These are phyloP conservation scores for Panagrolaimus sp. DNA, from an alignment of 1,140 invertebrate species.

Conservation along the genomic window DNA sequence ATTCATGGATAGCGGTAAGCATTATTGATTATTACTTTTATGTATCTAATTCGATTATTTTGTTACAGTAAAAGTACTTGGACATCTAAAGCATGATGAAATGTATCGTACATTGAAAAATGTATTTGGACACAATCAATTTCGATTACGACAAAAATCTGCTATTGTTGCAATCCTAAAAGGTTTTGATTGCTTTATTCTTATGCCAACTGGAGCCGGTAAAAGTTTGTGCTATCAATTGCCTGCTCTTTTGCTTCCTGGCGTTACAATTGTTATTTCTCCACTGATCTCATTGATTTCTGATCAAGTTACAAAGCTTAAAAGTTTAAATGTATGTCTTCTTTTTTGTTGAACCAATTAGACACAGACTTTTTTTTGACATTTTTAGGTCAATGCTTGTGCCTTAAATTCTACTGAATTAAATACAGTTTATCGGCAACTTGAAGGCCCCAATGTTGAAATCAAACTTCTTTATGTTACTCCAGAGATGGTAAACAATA, in stretches of 20 bases:
- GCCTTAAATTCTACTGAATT: too few species aligned
- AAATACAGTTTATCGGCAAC: slow-evolving; percentile 18
- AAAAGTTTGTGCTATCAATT: slow-evolving; percentile 91
- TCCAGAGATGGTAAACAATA: slow-evolving; percentile 86
- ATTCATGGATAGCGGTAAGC: slow-evolving; percentile 1
- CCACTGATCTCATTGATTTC: slow-evolving; percentile 87
- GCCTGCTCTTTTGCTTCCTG: slow-evolving; percentile 70
- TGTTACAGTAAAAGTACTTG: background rate
- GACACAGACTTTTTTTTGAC: too few species aligned
- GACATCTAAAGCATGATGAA: background rate
- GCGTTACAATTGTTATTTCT: slow-evolving; percentile 79
- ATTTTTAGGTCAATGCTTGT: too few species aligned
- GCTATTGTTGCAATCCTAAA: slow-evolving; percentile 86
- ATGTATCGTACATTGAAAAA: slow-evolving; percentile 64
- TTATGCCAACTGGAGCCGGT: slow-evolving; percentile 71
- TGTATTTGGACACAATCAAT: slow-evolving; percentile 78
- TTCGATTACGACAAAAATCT: slow-evolving; percentile 84
- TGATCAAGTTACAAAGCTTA: slow-evolving; percentile 75
- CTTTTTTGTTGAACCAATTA: too few species aligned
- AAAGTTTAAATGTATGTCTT: slow-evolving; percentile 54
- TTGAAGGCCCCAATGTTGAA: slow-evolving; percentile 62
- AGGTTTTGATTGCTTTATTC: slow-evolving; percentile 60
- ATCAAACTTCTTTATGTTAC: slow-evolving; percentile 82
- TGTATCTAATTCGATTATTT: too few species aligned
- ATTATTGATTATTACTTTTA: too few species aligned